These are phyloP conservation scores for Bergia puertoricense DNA, from an alignment of 92 coral and sea anemone genomes.

Conservation along the genomic window DNA sequence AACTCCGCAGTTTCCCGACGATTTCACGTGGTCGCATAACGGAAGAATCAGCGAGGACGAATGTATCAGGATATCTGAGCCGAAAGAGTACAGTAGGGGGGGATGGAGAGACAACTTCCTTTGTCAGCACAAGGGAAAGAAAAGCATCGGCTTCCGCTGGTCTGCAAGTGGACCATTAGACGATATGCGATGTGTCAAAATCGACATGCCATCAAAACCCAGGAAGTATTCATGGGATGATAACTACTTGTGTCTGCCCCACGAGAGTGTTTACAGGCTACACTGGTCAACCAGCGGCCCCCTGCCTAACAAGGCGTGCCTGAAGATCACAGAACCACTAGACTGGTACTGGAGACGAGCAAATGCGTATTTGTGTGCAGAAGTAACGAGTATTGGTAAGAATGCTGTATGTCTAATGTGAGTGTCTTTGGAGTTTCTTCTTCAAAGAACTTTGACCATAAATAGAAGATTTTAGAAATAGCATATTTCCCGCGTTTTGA, in stretches of 20 bases:
- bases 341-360: conserved; percentile 67
- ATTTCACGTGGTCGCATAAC: conserved; percentile 44
- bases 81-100: conserved; percentile 40
- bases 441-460: no score
- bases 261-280: conserved; percentile 68
- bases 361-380: conserved; percentile 70
- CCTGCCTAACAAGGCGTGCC: conserved; percentile 47
- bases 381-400: conserved; percentile 71
- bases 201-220: conserved; percentile 48
- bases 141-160: conserved; percentile 60
- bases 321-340: conserved; percentile 74
- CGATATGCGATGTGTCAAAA: conserved; percentile 49
- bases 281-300: conserved; percentile 70
- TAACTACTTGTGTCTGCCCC: conserved; percentile 75
- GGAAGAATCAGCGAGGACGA: conserved; percentile 24
- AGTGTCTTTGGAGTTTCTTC: no score
- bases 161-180: conserved; percentile 56
- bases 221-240: conserved; percentile 57
- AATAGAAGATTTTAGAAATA: no score
- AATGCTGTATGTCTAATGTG: no score
- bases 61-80: conserved; percentile 71
- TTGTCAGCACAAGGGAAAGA: conserved; percentile 74
- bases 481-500: no score
- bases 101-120: conserved; percentile 64
- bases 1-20: conserved; percentile 54